Percentiles rank a stretch among this genome's conserved stretches.
phyloP scores from a whole-genome alignment of 1,140 invertebrate genomes.

The Bacillus rossius region DNA sequence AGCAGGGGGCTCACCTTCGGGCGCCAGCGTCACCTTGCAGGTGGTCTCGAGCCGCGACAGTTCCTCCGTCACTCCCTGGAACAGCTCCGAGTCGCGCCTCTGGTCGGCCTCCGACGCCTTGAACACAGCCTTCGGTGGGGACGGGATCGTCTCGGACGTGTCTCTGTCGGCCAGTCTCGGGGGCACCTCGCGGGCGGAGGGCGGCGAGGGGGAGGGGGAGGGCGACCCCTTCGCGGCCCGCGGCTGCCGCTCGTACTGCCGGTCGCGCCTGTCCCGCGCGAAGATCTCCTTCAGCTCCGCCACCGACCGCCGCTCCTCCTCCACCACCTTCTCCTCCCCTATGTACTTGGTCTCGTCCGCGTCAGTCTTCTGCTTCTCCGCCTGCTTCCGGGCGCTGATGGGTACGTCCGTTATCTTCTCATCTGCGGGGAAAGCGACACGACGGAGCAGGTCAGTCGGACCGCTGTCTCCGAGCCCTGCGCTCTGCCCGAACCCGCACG shows the following conservation, averaged over 20 bases:
- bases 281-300: slow-evolving; percentile 17
- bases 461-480: too few species aligned
- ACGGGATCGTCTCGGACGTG: not conserved
- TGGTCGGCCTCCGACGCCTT: not conserved
- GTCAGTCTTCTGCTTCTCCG: slow-evolving; percentile 16
- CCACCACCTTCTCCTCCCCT: slow-evolving; percentile 62
- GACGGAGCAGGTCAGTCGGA: too few species aligned
- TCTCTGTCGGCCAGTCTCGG: slow-evolving; percentile 13
- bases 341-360: slow-evolving; percentile 66
- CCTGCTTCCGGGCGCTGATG: too few species aligned
- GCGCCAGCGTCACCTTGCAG: slow-evolving; percentile 23
- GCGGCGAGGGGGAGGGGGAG: slow-evolving; percentile 49
- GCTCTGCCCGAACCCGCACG: too few species aligned
- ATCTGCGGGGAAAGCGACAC: too few species aligned
- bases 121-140: not conserved
- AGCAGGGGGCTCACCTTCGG: slow-evolving; percentile 22
- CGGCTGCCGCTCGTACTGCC: slow-evolving; percentile 16
- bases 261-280: slow-evolving; percentile 14
- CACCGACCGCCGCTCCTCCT: slow-evolving; percentile 38
- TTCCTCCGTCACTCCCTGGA: slow-evolving; percentile 41
- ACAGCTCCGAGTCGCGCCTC: slow-evolving; percentile 36
- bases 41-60: slow-evolving; percentile 34
- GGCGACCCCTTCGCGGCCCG: slow-evolving; percentile 52
- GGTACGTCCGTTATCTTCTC: not conserved
- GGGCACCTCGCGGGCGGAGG: slow-evolving; percentile 37